Evolutionary conservation across 2,113 vertebrate species (phyloP).

Genomic region (Mastomys coucha): DNA sequence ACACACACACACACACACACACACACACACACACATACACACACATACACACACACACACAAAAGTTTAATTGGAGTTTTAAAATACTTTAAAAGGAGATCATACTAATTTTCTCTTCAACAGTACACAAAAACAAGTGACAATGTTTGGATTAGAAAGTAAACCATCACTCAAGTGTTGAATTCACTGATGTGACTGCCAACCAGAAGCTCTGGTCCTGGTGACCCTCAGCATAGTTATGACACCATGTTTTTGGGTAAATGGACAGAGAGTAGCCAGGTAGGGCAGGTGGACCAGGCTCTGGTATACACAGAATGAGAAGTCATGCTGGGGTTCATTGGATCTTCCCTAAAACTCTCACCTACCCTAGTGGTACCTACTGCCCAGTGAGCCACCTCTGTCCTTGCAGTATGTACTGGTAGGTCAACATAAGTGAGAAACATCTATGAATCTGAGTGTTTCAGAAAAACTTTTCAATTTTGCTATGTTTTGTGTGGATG

Average conservation of each 20-base stretch:
- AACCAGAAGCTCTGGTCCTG: background rate
- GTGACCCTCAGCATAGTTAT: background rate
- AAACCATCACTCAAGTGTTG: background rate
- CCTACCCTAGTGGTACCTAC: background rate
- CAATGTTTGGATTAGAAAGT: background rate
- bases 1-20: background rate
- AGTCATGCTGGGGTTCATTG: background rate
- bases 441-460: background rate
- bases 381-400: background rate
- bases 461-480: background rate
- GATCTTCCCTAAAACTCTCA: background rate
- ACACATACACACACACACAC: too few species aligned
- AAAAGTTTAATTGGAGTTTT: background rate
- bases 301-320: background rate
- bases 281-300: background rate
- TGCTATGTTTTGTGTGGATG: background rate
- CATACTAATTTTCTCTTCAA: background rate
- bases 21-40: background rate
- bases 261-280: background rate
- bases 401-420: background rate
- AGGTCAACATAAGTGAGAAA: background rate
- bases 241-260: background rate
- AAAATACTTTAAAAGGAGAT: background rate
- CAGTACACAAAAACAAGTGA: background rate
- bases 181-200: background rate